Evolutionary conservation across 2,113 vertebrate species (phyloP), one percentile per base, ranked within the genome.

Genomic region (Cyprinus carpio): DNA sequence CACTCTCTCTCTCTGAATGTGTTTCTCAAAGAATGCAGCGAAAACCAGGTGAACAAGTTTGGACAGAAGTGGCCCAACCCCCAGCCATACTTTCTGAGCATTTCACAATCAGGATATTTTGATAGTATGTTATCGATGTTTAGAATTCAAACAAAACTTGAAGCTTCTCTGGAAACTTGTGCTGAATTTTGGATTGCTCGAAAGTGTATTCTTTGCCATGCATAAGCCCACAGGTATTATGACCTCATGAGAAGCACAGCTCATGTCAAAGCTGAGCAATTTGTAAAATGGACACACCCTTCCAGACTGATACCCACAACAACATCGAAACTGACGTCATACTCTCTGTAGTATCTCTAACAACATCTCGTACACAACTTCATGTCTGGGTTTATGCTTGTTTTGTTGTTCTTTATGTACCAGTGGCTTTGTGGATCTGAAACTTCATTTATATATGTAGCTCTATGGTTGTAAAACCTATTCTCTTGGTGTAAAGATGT

Each of bases 11-110:
- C 6, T 56, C 25, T 75, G 51, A 18, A 54, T 54, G 51, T 18
- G 31, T 49, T 18, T 46, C 13, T 75, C 34, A 46, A 60, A 27
- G 62, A 81, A 85, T 80, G 16, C 18, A 58, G 16, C 1, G 11
- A 25, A 62, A 89, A 87, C 86, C 72, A 25, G 86, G 64, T 37
- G 5, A 31, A 84, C 86, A 65, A 62, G 88, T 89, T 86, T 81
- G 58, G 49, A 86, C 76, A 46, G 67, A 83, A 75, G 34, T 69
- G 37, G 58, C 83, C 64, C 80, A 71, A 82, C 75, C 84, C 40
- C 74, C 62, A 58, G 27, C 4, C 34, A 15, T 81, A 69, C 46
- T 82, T 49, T 23, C 27, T 37, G 2, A 81, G 2, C 46, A 23
- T 82, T 71, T 56, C 10, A 51, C 60, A 27, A 11, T 65, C 76